Base-by-base conservation (phyloP, 2,888 invertebrate species). In the Agonopterix arenella region DNA sequence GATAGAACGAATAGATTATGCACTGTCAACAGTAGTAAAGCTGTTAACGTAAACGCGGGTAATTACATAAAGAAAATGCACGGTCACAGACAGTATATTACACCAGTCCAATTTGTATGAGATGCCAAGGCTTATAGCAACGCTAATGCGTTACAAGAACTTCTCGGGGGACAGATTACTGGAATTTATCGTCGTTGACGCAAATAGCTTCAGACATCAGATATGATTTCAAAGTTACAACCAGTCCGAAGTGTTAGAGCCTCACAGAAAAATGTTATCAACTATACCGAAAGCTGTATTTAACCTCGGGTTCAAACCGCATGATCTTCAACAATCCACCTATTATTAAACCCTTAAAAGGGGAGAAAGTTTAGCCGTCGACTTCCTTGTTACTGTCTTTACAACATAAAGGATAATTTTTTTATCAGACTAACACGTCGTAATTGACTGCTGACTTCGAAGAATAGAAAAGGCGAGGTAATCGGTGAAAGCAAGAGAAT, bases 401-500 rank as follows among this genome's bases (percentile, higher is more conserved):
- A 28, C 28, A 56, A 57, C 55, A 58, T 50, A 60, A 28, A 60
- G 58, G 66, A 72, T 65, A 61, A 56, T 60, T 61, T 62, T 62
- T 58, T 63, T 65, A 62, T 64, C 68, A 72, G 48, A 51, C 70
- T 77, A 74, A 76, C 66, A 76, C 61, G 57, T 57, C 54, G 61
- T 56, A 59, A 66, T 61, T 59, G 61, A 62, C 56, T 62, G 67
- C 68, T 68, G 66, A 73, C 68, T 64, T 62, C 64, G 61, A 70
- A 70, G 64, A 71, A 71, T 66, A 76, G 70, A 76, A 79, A 74
- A 79, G 73, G 63, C 72, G 57, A 70, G 62, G 75, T 85, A 83
- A 85, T 80, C 60, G 80, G 84, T 82, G 88, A 86, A 86, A 88
- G 85, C 80, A 72, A 69, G 68, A 68, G 64, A 64, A 68, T 73